phyloP scores from a whole-genome alignment of 2,888 invertebrate species.

The Sinodicranocentrus sp. region DNA sequence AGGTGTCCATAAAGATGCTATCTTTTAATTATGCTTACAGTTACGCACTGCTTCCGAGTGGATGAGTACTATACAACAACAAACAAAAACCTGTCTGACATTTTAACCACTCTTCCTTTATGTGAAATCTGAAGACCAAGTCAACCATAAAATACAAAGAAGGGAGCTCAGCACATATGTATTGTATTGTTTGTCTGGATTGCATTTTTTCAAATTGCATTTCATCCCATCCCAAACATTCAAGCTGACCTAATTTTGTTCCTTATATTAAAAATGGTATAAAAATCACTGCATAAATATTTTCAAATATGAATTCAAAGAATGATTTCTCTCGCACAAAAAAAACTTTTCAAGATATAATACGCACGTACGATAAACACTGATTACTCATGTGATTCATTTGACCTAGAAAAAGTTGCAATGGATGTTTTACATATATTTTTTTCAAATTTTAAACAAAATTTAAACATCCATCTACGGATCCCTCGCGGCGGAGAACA shows the following conservation, averaged over 20 bases:
- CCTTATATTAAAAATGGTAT: not conserved
- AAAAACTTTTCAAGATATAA: too few relatives aligned
- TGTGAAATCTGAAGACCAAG: not conserved
- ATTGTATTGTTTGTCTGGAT: not conserved
- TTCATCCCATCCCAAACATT: not conserved
- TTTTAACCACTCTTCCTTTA: not conserved
- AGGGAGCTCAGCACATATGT: not conserved
- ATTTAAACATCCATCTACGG: not conserved
- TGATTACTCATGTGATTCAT: constrained; percentile 51
- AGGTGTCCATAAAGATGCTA: too few relatives aligned
- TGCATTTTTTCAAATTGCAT: not conserved
- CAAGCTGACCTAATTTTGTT: too few relatives aligned
- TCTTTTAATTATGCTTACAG: too few relatives aligned
- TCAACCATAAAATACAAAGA: not conserved
- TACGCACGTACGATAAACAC: constrained; percentile 35
- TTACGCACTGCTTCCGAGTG: too few relatives aligned
- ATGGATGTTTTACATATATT: not conserved
- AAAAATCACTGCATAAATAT: not conserved
- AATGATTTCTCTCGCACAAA: too few relatives aligned
- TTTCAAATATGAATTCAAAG: too few relatives aligned
- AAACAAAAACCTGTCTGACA: not conserved
- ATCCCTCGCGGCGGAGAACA: not conserved
- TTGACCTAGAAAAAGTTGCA: constrained; percentile 46
- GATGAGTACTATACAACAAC: too few relatives aligned
- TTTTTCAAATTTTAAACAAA: not conserved